phyloP scores from a whole-genome alignment of 2,888 invertebrate species.

The Drosophila merina region DNA sequence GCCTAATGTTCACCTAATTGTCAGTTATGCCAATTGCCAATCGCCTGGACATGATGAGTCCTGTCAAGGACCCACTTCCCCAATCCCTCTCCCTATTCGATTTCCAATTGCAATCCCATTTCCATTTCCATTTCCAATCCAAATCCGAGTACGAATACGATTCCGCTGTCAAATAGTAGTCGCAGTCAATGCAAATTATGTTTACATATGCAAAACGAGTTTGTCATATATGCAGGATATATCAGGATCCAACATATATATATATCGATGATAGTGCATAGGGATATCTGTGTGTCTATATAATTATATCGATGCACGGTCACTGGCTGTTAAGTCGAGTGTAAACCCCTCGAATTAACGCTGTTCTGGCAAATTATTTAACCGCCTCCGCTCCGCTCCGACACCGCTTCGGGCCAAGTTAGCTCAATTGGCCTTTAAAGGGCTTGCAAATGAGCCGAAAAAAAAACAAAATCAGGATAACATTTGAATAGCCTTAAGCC shows the following conservation, averaged over 20 bases:
- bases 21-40: neutral
- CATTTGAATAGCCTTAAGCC: neutral
- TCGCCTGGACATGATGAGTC: too few species aligned
- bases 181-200: conserved; percentile 35
- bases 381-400: neutral
- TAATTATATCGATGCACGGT: conserved; percentile 21
- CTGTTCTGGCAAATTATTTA: conserved; percentile 21
- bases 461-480: neutral
- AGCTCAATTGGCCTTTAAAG: neutral
- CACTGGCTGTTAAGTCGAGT: conserved; percentile 32
- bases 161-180: conserved; percentile 32
- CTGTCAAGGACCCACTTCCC: too few species aligned
- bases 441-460: conserved; percentile 5
- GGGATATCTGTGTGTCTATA: conserved; percentile 6
- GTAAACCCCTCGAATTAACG: conserved; percentile 24
- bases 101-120: neutral
- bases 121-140: neutral
- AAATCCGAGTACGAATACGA: neutral
- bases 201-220: conserved; percentile 42
- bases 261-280: neutral
- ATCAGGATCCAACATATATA: neutral
- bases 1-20: conserved; percentile 23
- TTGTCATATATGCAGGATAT: conserved; percentile 5
- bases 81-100: neutral
- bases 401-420: conserved; percentile 1